Conservation (phyloP, 2,888 invertebrate species). For the Parascotia fuliginaria region DNA sequence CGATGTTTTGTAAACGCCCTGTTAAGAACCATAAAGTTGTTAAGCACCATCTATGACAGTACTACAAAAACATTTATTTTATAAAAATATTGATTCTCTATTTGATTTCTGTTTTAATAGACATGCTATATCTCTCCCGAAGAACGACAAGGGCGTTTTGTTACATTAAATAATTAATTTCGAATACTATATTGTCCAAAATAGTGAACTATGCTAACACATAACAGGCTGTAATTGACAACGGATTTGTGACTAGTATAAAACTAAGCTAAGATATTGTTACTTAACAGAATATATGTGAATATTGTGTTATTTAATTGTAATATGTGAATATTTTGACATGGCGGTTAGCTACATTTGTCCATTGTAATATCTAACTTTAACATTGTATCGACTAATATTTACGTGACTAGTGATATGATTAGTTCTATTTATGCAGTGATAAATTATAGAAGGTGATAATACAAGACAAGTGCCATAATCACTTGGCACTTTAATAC, state of each 20-base stretch:
- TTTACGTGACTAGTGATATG: constrained; percentile 55
- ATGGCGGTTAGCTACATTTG: constrained; percentile 55
- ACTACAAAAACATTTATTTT: too few relatives aligned
- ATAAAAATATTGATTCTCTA: too few relatives aligned
- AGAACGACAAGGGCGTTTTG: too few relatives aligned
- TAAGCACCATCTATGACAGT: too few relatives aligned
- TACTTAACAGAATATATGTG: constrained; percentile 76
- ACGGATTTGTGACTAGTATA: constrained; percentile 82
- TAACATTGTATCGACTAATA: constrained; percentile 51
- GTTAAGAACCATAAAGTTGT: too few relatives aligned
- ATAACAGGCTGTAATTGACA: constrained; percentile 80
- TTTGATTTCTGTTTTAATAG: too few relatives aligned
- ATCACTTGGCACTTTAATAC: constrained; percentile 31
- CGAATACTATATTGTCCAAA: constrained; percentile 44
- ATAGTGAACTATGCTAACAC: constrained; percentile 59
- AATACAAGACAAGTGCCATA: constrained; percentile 49
- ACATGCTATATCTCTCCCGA: too few relatives aligned
- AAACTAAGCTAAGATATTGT: constrained; percentile 69
- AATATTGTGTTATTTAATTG: constrained; percentile 77
- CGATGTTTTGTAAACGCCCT: too few relatives aligned
- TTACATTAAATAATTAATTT: constrained; percentile 27
- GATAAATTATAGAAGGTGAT: constrained; percentile 40
- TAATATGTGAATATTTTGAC: constrained; percentile 72
- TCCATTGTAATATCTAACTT: constrained; percentile 51
- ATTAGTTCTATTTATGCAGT: constrained; percentile 44